Evolutionary conservation across 1,140 invertebrate species (phyloP).

Genomic region (Pemphigus obesinymphae): DNA sequence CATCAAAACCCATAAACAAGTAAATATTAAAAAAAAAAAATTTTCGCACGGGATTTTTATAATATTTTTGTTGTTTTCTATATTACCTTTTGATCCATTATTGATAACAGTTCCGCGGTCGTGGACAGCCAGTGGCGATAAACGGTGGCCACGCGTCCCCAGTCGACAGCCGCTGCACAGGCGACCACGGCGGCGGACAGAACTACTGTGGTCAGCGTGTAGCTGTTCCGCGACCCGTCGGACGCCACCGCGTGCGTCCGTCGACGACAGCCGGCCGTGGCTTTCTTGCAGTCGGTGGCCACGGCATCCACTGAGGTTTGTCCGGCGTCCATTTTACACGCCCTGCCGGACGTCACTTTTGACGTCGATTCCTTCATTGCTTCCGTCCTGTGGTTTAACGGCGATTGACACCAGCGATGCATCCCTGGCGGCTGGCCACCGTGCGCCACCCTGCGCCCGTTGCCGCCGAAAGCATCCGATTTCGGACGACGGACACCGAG

Average conservation of each 20-base stretch:
- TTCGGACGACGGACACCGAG: neutral
- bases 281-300: neutral
- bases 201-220: neutral
- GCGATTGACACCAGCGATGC: neutral
- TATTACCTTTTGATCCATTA: neutral
- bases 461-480: neutral
- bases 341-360: neutral
- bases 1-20: too few species aligned
- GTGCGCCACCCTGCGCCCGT: neutral
- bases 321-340: neutral
- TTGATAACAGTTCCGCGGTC: neutral
- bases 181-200: neutral
- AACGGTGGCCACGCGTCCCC: neutral
- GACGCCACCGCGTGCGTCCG: neutral
- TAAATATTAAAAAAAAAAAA: too few species aligned
- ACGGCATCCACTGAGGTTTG: neutral
- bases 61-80: too few species aligned
- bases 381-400: neutral
- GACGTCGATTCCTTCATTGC: neutral
- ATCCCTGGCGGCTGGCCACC: neutral
- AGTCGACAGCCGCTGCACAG: neutral
- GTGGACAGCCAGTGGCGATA: neutral
- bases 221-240: neutral
- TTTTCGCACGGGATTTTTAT: too few species aligned
- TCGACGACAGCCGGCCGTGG: neutral